Conservation (phyloP, 2,888 invertebrate genomes). For the Unio pictorum region DNA sequence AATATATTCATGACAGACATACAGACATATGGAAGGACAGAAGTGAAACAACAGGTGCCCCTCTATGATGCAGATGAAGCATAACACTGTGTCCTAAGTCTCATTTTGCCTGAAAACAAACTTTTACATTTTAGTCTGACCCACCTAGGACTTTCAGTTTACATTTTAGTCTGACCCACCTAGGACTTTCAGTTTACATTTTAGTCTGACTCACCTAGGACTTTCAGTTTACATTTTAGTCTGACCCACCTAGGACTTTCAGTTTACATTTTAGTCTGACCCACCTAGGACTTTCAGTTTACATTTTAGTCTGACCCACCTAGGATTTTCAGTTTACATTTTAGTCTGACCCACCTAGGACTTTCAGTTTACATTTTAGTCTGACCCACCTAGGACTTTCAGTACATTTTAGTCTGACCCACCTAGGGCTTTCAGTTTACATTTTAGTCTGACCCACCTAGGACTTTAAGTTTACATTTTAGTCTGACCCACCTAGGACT, state of each 20-base stretch:
- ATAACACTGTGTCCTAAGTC: neutral
- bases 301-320: slow-evolving; percentile 30
- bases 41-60: neutral
- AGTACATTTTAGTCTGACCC: no score
- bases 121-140: neutral
- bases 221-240: slow-evolving; percentile 30
- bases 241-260: slow-evolving; percentile 51
- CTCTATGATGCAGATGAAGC: neutral
- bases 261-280: slow-evolving; percentile 17
- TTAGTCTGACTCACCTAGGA: slow-evolving; percentile 43
- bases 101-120: no score
- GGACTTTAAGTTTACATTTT: no score
- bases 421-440: no score
- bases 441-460: no score
- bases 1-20: neutral
- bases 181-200: slow-evolving; percentile 43
- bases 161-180: slow-evolving; percentile 30
- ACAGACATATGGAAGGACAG: neutral
- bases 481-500: slow-evolving; percentile 48
- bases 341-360: no score
- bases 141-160: slow-evolving; percentile 55
- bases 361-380: no score
- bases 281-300: slow-evolving; percentile 55
- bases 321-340: slow-evolving; percentile 43
- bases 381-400: no score